Percentiles rank a stretch among this genome's conserved stretches.
Evolutionary conservation across 2,113 vertebrate genomes (phyloP).

Genomic region (Apeltes quadracus): DNA sequence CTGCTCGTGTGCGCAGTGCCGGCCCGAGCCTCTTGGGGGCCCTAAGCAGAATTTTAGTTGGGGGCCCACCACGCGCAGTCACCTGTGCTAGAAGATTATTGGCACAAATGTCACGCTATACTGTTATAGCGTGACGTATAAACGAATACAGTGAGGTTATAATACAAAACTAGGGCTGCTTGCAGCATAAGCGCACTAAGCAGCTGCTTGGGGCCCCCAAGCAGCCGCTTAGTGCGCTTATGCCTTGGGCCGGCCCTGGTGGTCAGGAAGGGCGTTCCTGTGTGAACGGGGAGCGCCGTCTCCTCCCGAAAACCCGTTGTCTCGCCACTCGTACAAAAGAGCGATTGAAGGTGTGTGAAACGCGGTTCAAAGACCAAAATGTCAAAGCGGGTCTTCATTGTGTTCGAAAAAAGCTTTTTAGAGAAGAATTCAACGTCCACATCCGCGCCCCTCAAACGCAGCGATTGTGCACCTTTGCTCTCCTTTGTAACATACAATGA

Average conservation of each 20-base stretch:
- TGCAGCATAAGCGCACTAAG: too few species aligned
- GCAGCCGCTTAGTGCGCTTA: too few species aligned
- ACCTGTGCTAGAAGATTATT: too few species aligned
- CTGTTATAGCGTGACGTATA: too few species aligned
- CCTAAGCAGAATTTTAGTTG: too few species aligned
- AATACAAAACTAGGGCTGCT: too few species aligned
- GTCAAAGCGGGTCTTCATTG: not conserved
- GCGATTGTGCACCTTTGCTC: not conserved
- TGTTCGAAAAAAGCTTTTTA: not conserved
- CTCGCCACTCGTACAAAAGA: constrained; percentile 2
- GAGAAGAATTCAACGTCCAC: not conserved
- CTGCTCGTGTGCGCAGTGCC: constrained; percentile 15
- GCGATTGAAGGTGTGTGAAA: constrained; percentile 19
- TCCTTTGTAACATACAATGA: not conserved
- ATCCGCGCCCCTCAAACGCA: not conserved
- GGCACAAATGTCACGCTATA: too few species aligned
- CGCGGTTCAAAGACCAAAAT: constrained; percentile 13
- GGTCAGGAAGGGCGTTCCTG: constrained; percentile 74
- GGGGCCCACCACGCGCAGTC: too few species aligned
- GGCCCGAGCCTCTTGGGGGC: too few species aligned
- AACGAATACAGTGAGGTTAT: too few species aligned
- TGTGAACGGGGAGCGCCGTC: constrained; percentile 65
- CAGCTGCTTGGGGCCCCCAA: too few species aligned
- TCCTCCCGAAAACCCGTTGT: constrained; percentile 25
- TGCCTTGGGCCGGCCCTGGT: too few species aligned